Conservation (phyloP, 1,140 invertebrate genomes). For the Pseudachorutes palmiensis region DNA sequence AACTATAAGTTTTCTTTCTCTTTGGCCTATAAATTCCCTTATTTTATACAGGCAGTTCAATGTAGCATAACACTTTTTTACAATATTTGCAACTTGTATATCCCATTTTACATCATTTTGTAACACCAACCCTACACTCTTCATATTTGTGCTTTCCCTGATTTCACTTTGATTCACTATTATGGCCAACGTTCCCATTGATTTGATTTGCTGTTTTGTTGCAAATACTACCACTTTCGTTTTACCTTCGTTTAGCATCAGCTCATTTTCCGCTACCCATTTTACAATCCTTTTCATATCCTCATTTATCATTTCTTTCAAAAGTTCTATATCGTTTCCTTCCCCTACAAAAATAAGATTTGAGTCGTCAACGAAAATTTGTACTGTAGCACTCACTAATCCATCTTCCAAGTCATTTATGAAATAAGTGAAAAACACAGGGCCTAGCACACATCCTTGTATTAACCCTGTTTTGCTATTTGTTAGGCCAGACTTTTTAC, state of each 20-base stretch:
- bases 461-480: constrained; percentile 1
- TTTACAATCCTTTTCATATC: neutral
- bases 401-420: constrained; percentile 17
- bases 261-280: neutral
- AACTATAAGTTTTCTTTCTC: neutral
- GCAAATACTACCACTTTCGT: neutral
- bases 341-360: constrained; percentile 13
- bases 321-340: neutral
- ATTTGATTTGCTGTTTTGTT: neutral
- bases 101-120: neutral
- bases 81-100: neutral
- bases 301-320: neutral
- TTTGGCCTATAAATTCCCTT: neutral
- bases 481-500: neutral
- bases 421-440: constrained; percentile 15
- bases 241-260: neutral
- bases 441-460: constrained; percentile 16
- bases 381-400: neutral
- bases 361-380: constrained; percentile 20
- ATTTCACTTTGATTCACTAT: neutral
- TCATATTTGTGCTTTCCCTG: neutral
- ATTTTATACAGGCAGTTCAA: neutral
- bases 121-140: neutral
- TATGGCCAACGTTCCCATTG: neutral
- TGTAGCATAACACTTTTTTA: neutral